Base-by-base conservation (phyloP, 2,888 invertebrate species). In the Onchidella celtica region DNA sequence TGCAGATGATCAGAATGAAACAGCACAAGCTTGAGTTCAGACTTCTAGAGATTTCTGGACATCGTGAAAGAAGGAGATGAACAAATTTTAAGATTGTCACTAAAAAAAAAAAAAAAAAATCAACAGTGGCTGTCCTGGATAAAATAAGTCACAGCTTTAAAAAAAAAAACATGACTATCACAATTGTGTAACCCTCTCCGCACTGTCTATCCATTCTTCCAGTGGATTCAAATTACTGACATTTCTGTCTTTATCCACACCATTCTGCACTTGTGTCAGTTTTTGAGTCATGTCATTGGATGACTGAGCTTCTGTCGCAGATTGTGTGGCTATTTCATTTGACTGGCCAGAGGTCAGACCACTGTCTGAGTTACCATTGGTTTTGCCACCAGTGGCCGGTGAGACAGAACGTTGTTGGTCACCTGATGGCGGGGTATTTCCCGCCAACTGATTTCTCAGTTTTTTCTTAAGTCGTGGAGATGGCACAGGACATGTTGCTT, bases 131-230 rank as follows among this genome's bases (percentile, higher is more conserved):
- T 11, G 47, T 47, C 47, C 47, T 47, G 47, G 17, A 47, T 11
- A 47, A 11, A 47, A 17, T 47, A 17, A 17, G 6, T 47, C 17
- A 11, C 17, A 47, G 17, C 9, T 47, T 47, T 47, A 11, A 6
- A 17, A 47, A 17, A 17, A 47, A 11, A 47, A 6, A 47, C 47
- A 47, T 47, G 9, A n/a, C 55, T 68, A n/a, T n/a, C n/a, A 80
- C 27, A 80, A 66, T 27, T 80, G 55, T 29, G 80, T 80, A n/a
- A 80, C 80, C 6, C 80, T 34, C 2, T 80, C 74, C 55, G 55
- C 74, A 0, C 38, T 6, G 55, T 74, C 74, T 36, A 80, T 66
- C 38, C 36, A 74, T 3, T 66, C 59, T 59, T 74, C 57, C 29
- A 74, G 21, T 14, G 70, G 59, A 3, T 9, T 32, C n/a, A 9